These are phyloP conservation scores for Chaetodon auriga DNA, from an alignment of 2,113 vertebrate genomes.

Conservation along the genomic window DNA sequence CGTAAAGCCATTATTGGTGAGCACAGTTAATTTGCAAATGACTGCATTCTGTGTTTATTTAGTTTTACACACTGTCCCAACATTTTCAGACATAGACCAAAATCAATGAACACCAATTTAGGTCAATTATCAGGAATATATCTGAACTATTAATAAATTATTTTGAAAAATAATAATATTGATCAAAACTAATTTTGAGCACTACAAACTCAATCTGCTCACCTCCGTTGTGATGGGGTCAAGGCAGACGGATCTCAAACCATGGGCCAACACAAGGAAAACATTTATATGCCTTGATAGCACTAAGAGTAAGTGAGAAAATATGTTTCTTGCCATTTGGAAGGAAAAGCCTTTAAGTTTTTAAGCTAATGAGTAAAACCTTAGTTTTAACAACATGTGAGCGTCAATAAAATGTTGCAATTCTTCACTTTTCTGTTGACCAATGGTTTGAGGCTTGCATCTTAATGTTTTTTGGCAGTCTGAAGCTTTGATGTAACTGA, in stretches of 20 bases:
- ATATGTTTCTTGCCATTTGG: background rate
- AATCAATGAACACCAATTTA: too few species aligned
- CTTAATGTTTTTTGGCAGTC: constrained; percentile 8
- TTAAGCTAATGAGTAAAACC: background rate
- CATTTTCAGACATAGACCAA: too few species aligned
- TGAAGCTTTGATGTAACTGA: constrained; percentile 13
- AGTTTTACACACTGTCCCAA: too few species aligned
- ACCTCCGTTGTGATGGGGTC: background rate
- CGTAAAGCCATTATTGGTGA: too few species aligned
- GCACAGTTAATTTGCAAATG: too few species aligned
- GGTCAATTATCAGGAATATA: too few species aligned
- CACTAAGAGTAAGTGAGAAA: background rate
- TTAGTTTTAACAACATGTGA: background rate
- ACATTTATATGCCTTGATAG: background rate
- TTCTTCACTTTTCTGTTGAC: background rate
- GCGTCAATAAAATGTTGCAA: constrained; percentile 1
- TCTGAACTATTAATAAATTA: background rate
- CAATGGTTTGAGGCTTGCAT: background rate
- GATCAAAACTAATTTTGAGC: too few species aligned
- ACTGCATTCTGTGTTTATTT: too few species aligned
- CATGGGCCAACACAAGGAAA: background rate
- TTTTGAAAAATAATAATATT: too few species aligned
- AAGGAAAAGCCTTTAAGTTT: too few species aligned
- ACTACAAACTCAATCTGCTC: background rate
- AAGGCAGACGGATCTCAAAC: background rate